Evolutionary conservation across 2,888 invertebrate species (phyloP), one percentile per base, ranked within the genome.

Genomic region (Trichogramma evanescens): DNA sequence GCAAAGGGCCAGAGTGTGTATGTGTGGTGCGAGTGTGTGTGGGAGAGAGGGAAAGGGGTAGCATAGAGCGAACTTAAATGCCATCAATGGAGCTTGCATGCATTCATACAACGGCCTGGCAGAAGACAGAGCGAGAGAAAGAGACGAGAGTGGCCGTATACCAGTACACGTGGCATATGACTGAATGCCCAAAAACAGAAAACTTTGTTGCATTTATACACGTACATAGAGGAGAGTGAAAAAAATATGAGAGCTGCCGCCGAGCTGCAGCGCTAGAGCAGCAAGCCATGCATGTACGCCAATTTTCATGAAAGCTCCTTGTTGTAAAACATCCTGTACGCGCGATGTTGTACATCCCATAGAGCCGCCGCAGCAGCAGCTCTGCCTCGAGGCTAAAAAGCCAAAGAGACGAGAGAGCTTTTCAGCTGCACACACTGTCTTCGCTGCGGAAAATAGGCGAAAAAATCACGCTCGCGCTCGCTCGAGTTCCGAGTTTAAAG

Each of bases 171-270:
- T 56, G 64, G 65, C 67, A 61, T 63, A 67, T 69, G 69, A 71
- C 70, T 72, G 74, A 74, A 74, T 74, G 67, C 66, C 70, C 70
- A 70, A 71, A 74, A 74, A 74, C 70, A 72, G 66, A 68, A 70
- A 74, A 70, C 13, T 71, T 66, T 68, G 68, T 69, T 68, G 67
- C 67, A 62, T 63, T 62, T 58, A 60, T 43, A 13, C 13, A 2
- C 13, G 13, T 2, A 13, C 13, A 13, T 13, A 13, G 13, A 13
- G 13, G 13, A 13, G 13, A 13, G 13, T 13, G 13, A 13, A 13
- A 13, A 13, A 13, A 13, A 13, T 13, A 13, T 13, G 13, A 13
- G 13, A 13, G 13, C 13, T 13, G 13, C 13, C 13, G 13, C 13
- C 13, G 13, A 13, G 13, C 13, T 13, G 13, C 13, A 44, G 54